phyloP scores from a whole-genome alignment of 1,140 invertebrate genomes.

The Augochlora pura region DNA sequence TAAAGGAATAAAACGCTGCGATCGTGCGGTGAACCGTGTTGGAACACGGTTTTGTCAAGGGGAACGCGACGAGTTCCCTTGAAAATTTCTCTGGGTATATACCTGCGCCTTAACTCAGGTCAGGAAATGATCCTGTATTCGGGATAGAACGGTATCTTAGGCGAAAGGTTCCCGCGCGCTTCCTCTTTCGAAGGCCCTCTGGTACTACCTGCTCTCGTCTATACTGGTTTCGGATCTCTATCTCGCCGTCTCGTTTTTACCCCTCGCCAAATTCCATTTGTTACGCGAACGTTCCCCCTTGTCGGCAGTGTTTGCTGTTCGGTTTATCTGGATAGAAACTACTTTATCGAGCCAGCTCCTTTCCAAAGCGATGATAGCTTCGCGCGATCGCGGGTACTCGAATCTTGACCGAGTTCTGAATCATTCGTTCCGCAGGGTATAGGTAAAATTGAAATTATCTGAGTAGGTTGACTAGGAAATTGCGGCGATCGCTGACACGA shows the following conservation, averaged over 20 bases:
- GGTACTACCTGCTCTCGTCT: not conserved
- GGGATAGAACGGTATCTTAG: not conserved
- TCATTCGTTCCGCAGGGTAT: not conserved
- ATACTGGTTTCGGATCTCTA: not conserved
- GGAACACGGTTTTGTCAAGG: not conserved
- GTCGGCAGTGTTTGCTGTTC: not conserved
- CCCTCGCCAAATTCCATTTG: not conserved
- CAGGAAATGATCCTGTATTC: not conserved
- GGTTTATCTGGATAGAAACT: not conserved
- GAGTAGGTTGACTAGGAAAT: no score
- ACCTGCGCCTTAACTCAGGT: not conserved
- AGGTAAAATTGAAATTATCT: no score
- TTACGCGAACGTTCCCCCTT: not conserved
- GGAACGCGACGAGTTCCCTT: not conserved
- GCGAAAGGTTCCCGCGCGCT: not conserved
- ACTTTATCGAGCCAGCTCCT: not conserved
- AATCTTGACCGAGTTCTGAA: not conserved
- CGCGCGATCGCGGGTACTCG: not conserved
- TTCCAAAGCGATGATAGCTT: not conserved
- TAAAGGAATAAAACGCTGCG: not conserved
- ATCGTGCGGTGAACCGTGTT: not conserved
- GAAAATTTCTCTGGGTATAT: not conserved
- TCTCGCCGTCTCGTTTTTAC: not conserved
- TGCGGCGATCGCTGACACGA: no score
- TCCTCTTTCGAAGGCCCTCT: not conserved